phyloP scores from a whole-genome alignment of 2,888 invertebrate species.

The Adela reaumurella region DNA sequence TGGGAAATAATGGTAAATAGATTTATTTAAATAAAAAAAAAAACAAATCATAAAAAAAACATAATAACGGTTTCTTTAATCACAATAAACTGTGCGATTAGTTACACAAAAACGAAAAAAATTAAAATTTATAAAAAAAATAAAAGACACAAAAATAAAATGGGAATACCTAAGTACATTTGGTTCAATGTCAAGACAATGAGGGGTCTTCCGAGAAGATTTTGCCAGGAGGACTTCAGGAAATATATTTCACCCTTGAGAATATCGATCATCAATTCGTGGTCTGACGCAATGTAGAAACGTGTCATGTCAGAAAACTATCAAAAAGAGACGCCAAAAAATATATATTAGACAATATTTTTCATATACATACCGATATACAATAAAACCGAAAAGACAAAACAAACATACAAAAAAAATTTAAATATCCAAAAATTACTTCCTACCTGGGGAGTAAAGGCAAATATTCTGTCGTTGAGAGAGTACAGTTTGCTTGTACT shows the following conservation, averaged over 20 bases:
- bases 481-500: slow-evolving; percentile 98
- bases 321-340: slow-evolving; percentile 20
- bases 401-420: too few relatives aligned
- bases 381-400: background rate
- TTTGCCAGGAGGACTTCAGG: slow-evolving; percentile 97
- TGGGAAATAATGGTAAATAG: too few relatives aligned
- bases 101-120: slow-evolving; percentile 5
- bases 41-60: slow-evolving; percentile 10
- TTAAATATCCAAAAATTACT: background rate
- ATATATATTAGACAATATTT: background rate
- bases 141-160: slow-evolving; percentile 17
- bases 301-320: slow-evolving; percentile 97
- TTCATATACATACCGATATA: background rate
- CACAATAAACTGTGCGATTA: slow-evolving; percentile 4
- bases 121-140: slow-evolving; percentile 14
- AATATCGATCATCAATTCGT: slow-evolving; percentile 95
- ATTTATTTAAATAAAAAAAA: too few relatives aligned
- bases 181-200: slow-evolving; percentile 87
- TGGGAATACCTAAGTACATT: slow-evolving; percentile 78
- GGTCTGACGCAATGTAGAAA: slow-evolving; percentile 98
- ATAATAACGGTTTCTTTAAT: background rate
- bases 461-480: slow-evolving; percentile 91
- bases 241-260: slow-evolving; percentile 97
- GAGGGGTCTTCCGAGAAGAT: slow-evolving; percentile 93
- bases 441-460: slow-evolving; percentile 95